Conservation (phyloP, 2,797 vertebrate species). For the Pachyuromys duprasi region DNA sequence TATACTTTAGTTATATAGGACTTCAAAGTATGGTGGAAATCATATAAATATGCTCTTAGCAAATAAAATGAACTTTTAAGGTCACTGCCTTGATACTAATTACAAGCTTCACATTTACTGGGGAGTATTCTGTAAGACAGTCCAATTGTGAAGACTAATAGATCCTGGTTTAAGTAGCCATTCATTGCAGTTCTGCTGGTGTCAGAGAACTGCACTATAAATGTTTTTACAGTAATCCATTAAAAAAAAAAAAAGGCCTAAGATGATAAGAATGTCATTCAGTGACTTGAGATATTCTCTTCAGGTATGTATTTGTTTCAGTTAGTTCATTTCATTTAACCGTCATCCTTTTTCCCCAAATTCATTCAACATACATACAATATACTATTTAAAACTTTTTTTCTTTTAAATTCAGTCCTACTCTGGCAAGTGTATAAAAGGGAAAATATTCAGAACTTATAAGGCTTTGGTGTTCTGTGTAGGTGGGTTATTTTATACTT, state of each 20-base stretch:
- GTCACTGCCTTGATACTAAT: slow-evolving; percentile 5
- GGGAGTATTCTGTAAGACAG: slow-evolving; percentile 35
- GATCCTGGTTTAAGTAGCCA: not conserved
- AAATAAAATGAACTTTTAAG: slow-evolving; percentile 48
- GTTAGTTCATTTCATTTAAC: slow-evolving; percentile 27
- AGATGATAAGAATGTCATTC: slow-evolving; percentile 48
- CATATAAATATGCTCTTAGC: slow-evolving; percentile 4
- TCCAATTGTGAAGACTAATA: slow-evolving; percentile 59
- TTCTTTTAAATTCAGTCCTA: not conserved
- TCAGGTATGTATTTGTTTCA: slow-evolving; percentile 25
- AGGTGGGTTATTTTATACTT: slow-evolving; percentile 52
- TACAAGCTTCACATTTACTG: slow-evolving; percentile 43
- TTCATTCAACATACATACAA: slow-evolving; percentile 3
- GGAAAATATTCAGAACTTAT: slow-evolving; percentile 5
- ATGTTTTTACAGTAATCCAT: slow-evolving; percentile 34
- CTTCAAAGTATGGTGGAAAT: slow-evolving; percentile 5
- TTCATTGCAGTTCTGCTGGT: slow-evolving; percentile 28
- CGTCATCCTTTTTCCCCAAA: slow-evolving; percentile 39
- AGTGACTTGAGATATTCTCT: slow-evolving; percentile 48
- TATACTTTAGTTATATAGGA: slow-evolving; percentile 48
- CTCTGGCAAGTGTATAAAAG: not conserved
- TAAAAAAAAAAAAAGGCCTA: not conserved
- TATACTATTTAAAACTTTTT: slow-evolving; percentile 18
- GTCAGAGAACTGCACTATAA: slow-evolving; percentile 17
- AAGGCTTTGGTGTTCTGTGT: not conserved